Evolutionary conservation across 2,888 invertebrate genomes (phyloP), one percentile per base, ranked within the genome.

Genomic region (Agonopterix heracliana): DNA sequence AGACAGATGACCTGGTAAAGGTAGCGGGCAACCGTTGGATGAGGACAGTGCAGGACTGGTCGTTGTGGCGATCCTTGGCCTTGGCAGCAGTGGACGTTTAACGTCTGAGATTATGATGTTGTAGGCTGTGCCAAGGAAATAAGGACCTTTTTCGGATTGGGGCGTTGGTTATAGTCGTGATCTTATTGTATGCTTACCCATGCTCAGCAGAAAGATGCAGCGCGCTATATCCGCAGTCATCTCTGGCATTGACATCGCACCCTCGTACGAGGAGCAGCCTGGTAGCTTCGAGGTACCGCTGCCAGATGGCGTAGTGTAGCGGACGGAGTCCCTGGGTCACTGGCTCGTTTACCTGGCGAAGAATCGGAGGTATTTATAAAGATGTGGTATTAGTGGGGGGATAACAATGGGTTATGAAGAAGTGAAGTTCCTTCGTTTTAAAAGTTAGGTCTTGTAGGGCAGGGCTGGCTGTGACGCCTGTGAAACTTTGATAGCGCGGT

Each of bases 261-360:
- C 96, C 96, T 36, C 95, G 88, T 0, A 95, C 95, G 41, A 97
- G 84, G 45, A 97, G 85, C 47, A 97, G 86, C 48, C 93, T 91
- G 0, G 95, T 94, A 0, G 96, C 96, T 61, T 95, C 95, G 57
- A 91, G 88, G 73, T 94, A 92, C 34, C 95, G 91, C 72, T 96
- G 95, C 93, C 96, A 97, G 56, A 96, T 95, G 0, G 97, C 97
- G 81, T 98, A 98, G 83, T 98, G 98, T 36, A 98, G 84, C 0
- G 97, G 97, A 51, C 94, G 91, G 44, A 98, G 90, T 1, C 97
- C 97, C 75, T 96, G 95, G 0, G 94, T 94, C 34, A 96, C 95
- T 17, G 94, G 91, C 60, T 93, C 94, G 55, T 86, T 85, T 1
- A 87, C 87, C 87, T 87, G 58, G 38, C 3, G 26, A 26, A 26